A percentile compares a stretch with the other conserved stretches of the same genome.
Conservation (phyloP, 1,140 invertebrate species). For the Alviniconcha marisindica region DNA sequence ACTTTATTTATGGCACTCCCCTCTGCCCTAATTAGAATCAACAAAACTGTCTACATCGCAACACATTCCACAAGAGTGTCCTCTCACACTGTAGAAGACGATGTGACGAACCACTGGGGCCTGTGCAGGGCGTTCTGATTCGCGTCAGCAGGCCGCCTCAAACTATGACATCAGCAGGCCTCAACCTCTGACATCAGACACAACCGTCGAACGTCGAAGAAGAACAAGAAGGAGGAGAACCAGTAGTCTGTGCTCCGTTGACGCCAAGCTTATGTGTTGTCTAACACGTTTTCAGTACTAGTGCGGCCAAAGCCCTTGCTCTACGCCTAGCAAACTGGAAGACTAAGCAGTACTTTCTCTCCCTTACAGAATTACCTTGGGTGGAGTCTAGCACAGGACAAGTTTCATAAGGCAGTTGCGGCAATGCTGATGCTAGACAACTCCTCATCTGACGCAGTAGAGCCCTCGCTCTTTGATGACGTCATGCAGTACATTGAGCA, state of each 20-base stretch:
- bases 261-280: neutral
- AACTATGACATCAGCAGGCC: too few species aligned
- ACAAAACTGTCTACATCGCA: too few species aligned
- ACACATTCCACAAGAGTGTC: too few species aligned
- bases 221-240: neutral
- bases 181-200: too few species aligned
- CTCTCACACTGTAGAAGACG: too few species aligned
- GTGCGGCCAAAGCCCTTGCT: neutral
- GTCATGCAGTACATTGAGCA: conserved; percentile 21
- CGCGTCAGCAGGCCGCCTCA: too few species aligned
- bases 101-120: too few species aligned
- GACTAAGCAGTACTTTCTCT: neutral
- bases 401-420: neutral
- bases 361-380: neutral
- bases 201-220: too few species aligned
- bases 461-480: conserved; percentile 24
- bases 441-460: neutral
- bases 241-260: neutral
- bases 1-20: too few species aligned
- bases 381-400: neutral
- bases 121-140: too few species aligned
- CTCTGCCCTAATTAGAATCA: too few species aligned
- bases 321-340: neutral
- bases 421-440: neutral
- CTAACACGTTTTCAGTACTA: neutral